Evolutionary conservation across 2,113 vertebrate genomes (phyloP).

Genomic region (Pleuronectes platessa): DNA sequence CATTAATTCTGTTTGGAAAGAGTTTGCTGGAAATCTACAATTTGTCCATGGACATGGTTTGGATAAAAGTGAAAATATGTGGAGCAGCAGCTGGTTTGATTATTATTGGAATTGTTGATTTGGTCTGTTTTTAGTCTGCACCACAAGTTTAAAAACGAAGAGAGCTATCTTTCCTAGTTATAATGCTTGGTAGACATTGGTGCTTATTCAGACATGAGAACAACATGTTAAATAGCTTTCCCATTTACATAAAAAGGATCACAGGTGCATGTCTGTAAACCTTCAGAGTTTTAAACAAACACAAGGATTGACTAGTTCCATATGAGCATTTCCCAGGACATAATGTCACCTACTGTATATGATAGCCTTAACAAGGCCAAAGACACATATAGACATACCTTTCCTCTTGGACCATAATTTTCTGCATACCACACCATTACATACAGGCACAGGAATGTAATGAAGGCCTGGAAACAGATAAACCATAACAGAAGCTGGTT

Average conservation of each 20-base stretch:
- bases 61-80: background rate
- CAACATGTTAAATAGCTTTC: background rate
- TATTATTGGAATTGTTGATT: background rate
- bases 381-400: slow-evolving; percentile 80
- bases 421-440: slow-evolving; percentile 97
- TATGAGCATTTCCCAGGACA: background rate
- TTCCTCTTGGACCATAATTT: slow-evolving; percentile 88
- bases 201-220: background rate
- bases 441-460: slow-evolving; percentile 94
- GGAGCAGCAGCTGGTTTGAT: background rate
- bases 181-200: background rate
- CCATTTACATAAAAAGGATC: background rate
- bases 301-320: background rate
- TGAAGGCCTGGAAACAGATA: slow-evolving; percentile 87
- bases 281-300: background rate
- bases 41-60: background rate
- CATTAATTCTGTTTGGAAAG: background rate
- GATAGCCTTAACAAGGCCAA: background rate
- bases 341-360: background rate
- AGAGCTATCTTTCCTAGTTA: background rate
- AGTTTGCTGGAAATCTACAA: background rate
- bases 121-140: background rate
- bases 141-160: background rate
- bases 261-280: slow-evolving; percentile 2
- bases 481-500: slow-evolving; percentile 3